phyloP scores from a whole-genome alignment of 2,797 vertebrate species.

The Gadopsis marmoratus region DNA sequence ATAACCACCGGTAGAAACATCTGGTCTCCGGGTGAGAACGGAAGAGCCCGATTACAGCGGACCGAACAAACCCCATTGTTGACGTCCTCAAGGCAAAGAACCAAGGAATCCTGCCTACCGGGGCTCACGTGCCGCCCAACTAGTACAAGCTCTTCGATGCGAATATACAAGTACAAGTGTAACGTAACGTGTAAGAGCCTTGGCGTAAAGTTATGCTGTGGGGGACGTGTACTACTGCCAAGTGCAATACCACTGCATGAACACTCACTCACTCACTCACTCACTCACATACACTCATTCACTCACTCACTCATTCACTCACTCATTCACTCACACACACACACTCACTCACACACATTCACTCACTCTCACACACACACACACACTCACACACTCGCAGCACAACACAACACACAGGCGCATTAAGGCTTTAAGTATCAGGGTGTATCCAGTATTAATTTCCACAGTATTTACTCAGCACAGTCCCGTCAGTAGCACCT shows the following conservation, averaged over 20 bases:
- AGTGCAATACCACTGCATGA: too few species aligned
- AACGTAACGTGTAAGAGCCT: background rate
- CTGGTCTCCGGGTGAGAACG: background rate
- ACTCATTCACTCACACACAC: background rate
- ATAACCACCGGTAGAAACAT: background rate
- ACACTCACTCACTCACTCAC: too few species aligned
- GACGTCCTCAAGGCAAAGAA: background rate
- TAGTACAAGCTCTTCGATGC: background rate
- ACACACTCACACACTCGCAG: too few species aligned
- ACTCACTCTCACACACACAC: too few species aligned
- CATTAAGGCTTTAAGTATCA: background rate
- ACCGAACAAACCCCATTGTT: too few species aligned
- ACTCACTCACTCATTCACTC: too few species aligned
- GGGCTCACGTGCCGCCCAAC: too few species aligned
- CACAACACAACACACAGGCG: too few species aligned
- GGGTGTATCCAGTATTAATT: background rate
- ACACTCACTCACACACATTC: background rate
- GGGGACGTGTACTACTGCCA: background rate
- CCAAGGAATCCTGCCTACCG: too few species aligned
- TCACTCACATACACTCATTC: too few species aligned
- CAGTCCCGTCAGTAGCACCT: background rate
- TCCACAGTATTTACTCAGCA: background rate
- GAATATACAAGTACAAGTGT: background rate
- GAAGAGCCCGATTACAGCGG: background rate
- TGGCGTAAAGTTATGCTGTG: too few species aligned